Evolutionary conservation across 1,140 invertebrate species (phyloP), one percentile per base, ranked within the genome.

Genomic region (Zophobas morio): DNA sequence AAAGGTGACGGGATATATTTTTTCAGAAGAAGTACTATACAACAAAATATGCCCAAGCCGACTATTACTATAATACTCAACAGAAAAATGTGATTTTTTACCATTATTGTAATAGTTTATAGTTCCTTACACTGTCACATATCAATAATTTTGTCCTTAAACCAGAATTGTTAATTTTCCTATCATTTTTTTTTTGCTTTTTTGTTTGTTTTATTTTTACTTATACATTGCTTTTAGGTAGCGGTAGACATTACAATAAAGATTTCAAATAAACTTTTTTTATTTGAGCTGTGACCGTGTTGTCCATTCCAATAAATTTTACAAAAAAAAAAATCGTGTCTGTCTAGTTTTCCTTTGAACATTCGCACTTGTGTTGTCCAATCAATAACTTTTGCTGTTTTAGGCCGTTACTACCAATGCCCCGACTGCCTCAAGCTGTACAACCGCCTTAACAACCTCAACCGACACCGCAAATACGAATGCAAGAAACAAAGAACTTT

Each of bases 391-490:
- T 51, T 20, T 51, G 20, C 49, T 51, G 49, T 51, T 51, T 5
- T 51, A 51, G 49, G 49, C 4, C 49, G 6, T 20, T 51, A 2
- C 2, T 51, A 35, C 37, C 8, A 4, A 4, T 74, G 70, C 35
- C 6, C 39, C 4, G 39, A 87, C 2, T 92, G 91, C 60, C 88
- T 87, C 8, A 87, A 90, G 71, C 84, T 85, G 1, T 92, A 92
- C 83, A 89, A 89, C 57, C 87, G 89, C 46, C 88, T 88, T 73
- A 86, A 87, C 34, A 89, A 88, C 2, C 79, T 90, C 5, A 86
- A 88, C 75, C 87, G 89, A 20, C 92, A 93, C 82, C 85, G 90
- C 76, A 89, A 88, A 56, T 89, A 91, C 78, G 91, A 93, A 75
- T 93, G 91, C 75, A 90, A 91, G 0, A 89, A 91, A 71, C 66